Percentiles rank a stretch among this genome's conserved stretches.
phyloP scores from a whole-genome alignment of 2,113 vertebrate genomes.

The Lampris megalopsis region DNA sequence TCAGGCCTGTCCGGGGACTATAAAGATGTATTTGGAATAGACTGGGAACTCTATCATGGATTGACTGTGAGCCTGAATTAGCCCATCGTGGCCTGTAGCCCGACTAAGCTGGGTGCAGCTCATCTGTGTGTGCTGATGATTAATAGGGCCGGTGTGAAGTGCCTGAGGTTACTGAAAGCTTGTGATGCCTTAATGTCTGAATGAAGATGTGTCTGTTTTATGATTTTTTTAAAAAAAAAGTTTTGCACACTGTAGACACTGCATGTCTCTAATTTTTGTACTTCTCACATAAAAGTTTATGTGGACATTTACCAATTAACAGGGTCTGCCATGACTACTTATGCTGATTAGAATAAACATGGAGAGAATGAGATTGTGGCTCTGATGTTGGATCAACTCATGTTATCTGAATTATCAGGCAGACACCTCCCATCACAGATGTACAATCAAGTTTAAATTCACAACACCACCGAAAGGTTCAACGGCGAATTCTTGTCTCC shows the following conservation, averaged over 20 bases:
- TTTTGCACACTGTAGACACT: too few species aligned
- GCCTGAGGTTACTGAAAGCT: slow-evolving; percentile 34
- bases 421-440: not conserved
- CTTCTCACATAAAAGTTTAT: not conserved
- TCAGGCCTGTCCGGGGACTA: slow-evolving; percentile 52
- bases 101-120: slow-evolving; percentile 35
- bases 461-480: not conserved
- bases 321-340: too few species aligned
- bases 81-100: slow-evolving; percentile 37
- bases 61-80: slow-evolving; percentile 44
- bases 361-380: not conserved
- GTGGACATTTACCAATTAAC: too few species aligned
- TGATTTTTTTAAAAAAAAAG: not conserved
- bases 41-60: slow-evolving; percentile 42
- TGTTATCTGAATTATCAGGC: not conserved
- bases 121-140: slow-evolving; percentile 54
- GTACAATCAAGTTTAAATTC: not conserved
- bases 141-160: slow-evolving; percentile 41
- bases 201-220: slow-evolving; percentile 21
- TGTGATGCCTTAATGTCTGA: slow-evolving; percentile 13
- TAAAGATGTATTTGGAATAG: slow-evolving; percentile 59
- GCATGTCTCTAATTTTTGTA: too few species aligned
- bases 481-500: too few species aligned
- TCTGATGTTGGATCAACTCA: not conserved
- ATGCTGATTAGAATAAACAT: too few species aligned